Evolutionary conservation across 2,888 invertebrate genomes (phyloP).

Genomic region (Caenorhabditis virilis): DNA sequence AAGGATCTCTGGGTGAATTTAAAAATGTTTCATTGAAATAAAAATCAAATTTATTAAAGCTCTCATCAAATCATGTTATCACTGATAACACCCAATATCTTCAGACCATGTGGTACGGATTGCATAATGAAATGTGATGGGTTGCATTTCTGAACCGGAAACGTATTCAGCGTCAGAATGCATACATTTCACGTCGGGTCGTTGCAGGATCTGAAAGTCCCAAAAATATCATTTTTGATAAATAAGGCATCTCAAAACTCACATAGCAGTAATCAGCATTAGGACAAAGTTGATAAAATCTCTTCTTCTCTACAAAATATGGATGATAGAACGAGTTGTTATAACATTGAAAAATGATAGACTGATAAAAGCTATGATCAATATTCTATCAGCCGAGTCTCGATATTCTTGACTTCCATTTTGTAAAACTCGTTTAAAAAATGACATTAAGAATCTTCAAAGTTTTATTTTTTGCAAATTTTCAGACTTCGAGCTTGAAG

Average conservation of each 20-base stretch:
- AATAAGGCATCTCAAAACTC: too few relatives aligned
- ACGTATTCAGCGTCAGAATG: too few relatives aligned
- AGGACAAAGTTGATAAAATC: conserved; percentile 14
- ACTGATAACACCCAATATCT: conserved; percentile 26
- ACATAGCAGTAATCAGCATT: conserved; percentile 30
- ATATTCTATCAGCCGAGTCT: conserved; percentile 7
- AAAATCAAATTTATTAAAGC: too few relatives aligned
- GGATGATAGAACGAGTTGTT: conserved; percentile 29
- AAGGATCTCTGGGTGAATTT: too few relatives aligned
- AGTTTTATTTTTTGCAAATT: too few relatives aligned
- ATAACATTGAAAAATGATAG: conserved; percentile 27
- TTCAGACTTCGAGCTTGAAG: too few relatives aligned
- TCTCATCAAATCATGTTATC: too few relatives aligned
- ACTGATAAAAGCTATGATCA: conserved; percentile 13
- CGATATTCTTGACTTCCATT: background rate
- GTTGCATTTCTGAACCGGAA: conserved; percentile 31
- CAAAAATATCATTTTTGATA: background rate
- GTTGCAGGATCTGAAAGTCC: conserved; percentile 23
- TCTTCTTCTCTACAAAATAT: conserved; percentile 14
- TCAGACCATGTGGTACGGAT: conserved; percentile 19
- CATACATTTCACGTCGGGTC: conserved; percentile 25
- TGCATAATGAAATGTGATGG: conserved; percentile 26
- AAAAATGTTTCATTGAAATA: too few relatives aligned
- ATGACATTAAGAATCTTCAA: too few relatives aligned
- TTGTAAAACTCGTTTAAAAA: too few relatives aligned